These are phyloP conservation scores for Nesometra sesokonis DNA, from an alignment of 35 echinoderm and acorn worm genomes.

Conservation along the genomic window DNA sequence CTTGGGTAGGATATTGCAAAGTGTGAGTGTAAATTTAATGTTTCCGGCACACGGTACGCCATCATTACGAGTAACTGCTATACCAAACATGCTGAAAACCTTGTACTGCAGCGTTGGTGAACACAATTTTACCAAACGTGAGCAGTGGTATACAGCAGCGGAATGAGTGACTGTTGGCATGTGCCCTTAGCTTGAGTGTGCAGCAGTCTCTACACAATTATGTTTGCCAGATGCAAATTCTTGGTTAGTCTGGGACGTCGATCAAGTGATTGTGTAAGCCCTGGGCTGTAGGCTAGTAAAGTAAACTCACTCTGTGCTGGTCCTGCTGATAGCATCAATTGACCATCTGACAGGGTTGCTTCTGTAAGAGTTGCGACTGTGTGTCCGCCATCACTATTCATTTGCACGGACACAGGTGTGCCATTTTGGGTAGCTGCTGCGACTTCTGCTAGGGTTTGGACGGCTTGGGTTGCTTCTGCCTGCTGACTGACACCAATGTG, in stretches of 20 bases:
- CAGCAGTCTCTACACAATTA: no score
- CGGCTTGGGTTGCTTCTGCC: conserved; percentile 61
- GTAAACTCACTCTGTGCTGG: not conserved
- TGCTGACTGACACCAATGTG: conserved; percentile 3
- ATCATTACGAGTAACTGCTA: not conserved
- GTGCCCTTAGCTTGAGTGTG: no score
- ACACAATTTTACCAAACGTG: not conserved
- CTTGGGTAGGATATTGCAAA: not conserved
- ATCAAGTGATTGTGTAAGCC: not conserved
- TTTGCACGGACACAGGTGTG: conserved; percentile 49
- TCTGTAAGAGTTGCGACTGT: conserved; percentile 55
- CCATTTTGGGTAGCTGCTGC: conserved; percentile 49
- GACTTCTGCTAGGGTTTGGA: conserved; percentile 74
- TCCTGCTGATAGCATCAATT: conserved; percentile 54
- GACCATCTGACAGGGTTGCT: conserved; percentile 59
- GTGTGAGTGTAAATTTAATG: no score
- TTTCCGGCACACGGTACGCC: not conserved
- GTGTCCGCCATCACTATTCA: conserved; percentile 35
- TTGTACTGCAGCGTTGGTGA: not conserved
- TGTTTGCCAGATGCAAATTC: conserved; percentile 1
- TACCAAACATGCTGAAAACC: no score
- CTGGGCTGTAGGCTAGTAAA: not conserved
- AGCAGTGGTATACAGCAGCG: conserved; percentile 34
- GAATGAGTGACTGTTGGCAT: no score
- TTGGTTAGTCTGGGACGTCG: conserved; percentile 5